A percentile compares a stretch with the other conserved stretches of the same genome.
These are phyloP conservation scores for Petrolisthes manimaculis DNA, from an alignment of 2,888 invertebrate species.

Conservation along the genomic window DNA sequence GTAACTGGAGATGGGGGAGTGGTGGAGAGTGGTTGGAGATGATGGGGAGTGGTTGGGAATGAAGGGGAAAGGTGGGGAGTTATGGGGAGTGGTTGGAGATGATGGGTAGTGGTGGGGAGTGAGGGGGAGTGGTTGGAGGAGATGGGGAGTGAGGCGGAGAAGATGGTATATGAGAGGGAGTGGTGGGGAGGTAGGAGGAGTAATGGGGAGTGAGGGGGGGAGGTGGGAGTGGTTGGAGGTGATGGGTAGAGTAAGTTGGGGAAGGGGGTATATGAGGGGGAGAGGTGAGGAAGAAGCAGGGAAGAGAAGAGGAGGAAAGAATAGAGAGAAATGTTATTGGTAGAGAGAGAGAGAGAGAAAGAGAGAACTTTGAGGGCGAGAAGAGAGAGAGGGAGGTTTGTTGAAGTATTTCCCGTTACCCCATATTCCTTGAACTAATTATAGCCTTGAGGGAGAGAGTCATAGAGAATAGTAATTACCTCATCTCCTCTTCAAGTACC, in stretches of 20 bases:
- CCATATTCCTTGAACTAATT: too few species aligned
- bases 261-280: too few species aligned
- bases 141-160: background rate
- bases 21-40: background rate
- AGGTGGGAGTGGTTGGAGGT: background rate
- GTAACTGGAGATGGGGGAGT: too few species aligned
- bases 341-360: background rate
- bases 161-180: background rate
- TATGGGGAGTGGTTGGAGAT: background rate
- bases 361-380: background rate
- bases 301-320: background rate
- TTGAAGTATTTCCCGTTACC: background rate
- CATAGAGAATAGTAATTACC: too few species aligned
- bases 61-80: background rate
- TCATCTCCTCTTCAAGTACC: too few species aligned
- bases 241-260: background rate
- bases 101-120: background rate
- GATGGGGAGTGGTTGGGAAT: background rate
- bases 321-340: background rate
- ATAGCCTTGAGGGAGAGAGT: too few species aligned
- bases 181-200: background rate
- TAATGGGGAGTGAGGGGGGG: background rate
- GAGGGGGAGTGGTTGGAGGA: background rate
- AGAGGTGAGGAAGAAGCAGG: background rate
- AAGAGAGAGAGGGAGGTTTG: conserved; percentile 16